These are phyloP conservation scores for Hanleya hanleyi DNA, from an alignment of 2,888 invertebrate genomes.

Conservation along the genomic window DNA sequence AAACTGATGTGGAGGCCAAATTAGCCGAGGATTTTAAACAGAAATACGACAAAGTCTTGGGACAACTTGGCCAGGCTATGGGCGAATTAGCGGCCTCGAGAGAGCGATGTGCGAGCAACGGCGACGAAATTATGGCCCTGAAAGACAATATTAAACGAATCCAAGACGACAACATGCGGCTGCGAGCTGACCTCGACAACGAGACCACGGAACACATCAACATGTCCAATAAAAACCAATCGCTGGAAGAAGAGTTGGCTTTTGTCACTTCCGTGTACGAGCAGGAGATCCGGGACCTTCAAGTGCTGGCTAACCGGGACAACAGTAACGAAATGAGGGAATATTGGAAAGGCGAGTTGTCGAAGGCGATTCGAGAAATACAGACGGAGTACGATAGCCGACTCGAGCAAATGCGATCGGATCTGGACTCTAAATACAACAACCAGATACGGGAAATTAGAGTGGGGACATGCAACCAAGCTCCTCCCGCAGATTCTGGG, in stretches of 20 bases:
- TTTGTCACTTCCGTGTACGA: conserved; percentile 64
- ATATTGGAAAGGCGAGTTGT: conserved; percentile 75
- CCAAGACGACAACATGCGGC: conserved; percentile 44
- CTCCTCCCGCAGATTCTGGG: conserved; percentile 70
- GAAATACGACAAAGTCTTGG: conserved; percentile 46
- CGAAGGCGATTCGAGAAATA: conserved; percentile 74
- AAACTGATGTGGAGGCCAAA: neutral
- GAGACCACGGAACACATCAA: conserved; percentile 75
- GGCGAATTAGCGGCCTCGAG: conserved; percentile 48
- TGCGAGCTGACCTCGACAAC: conserved; percentile 71
- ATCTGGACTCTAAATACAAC: conserved; percentile 74
- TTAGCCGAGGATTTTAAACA: conserved; percentile 32
- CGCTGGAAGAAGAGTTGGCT: conserved; percentile 74
- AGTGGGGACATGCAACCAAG: conserved; percentile 71
- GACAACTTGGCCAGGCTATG: conserved; percentile 51
- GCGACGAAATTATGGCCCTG: conserved; percentile 42
- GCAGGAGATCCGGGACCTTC: conserved; percentile 73
- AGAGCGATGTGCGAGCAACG: conserved; percentile 40
- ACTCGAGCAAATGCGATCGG: conserved; percentile 68
- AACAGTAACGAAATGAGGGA: conserved; percentile 74
- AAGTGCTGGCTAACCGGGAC: conserved; percentile 72
- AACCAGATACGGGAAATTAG: conserved; percentile 74
- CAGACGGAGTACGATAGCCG: conserved; percentile 74
- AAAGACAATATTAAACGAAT: conserved; percentile 39
- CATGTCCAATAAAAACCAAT: conserved; percentile 73